phyloP scores from a whole-genome alignment of 2,888 invertebrate species.

The Harmothoe impar region DNA sequence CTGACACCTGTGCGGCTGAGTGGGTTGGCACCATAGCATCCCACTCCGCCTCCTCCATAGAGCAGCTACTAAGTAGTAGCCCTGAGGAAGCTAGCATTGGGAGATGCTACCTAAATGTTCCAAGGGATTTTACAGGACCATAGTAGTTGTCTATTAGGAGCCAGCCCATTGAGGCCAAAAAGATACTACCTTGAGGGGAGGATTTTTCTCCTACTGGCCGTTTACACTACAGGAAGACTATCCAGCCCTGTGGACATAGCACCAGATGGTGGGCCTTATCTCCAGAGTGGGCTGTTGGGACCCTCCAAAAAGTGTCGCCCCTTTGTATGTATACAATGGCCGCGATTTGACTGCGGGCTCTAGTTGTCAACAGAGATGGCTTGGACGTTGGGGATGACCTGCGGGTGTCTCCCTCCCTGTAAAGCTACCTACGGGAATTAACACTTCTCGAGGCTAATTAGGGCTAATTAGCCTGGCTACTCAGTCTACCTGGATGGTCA shows the following conservation, averaged over 20 bases:
- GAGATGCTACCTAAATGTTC: no score
- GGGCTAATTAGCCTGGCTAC: neutral
- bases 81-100: no score
- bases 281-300: neutral
- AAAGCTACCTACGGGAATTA: neutral
- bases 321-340: neutral
- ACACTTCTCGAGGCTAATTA: neutral
- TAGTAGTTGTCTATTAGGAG: no score
- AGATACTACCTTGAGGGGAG: neutral
- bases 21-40: slow-evolving; percentile 12
- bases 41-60: neutral
- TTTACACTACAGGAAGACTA: no score
- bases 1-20: neutral
- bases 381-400: neutral
- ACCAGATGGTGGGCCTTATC: neutral
- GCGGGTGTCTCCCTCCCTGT: neutral
- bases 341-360: neutral
- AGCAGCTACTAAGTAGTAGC: no score
- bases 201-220: neutral
- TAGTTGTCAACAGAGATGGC: neutral
- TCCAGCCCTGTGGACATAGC: neutral
- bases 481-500: slow-evolving; percentile 11
- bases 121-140: no score
- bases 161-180: neutral
- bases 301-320: neutral